Conservation (phyloP, 2,797 vertebrate genomes). For the Hippopotamyrus pictus region DNA sequence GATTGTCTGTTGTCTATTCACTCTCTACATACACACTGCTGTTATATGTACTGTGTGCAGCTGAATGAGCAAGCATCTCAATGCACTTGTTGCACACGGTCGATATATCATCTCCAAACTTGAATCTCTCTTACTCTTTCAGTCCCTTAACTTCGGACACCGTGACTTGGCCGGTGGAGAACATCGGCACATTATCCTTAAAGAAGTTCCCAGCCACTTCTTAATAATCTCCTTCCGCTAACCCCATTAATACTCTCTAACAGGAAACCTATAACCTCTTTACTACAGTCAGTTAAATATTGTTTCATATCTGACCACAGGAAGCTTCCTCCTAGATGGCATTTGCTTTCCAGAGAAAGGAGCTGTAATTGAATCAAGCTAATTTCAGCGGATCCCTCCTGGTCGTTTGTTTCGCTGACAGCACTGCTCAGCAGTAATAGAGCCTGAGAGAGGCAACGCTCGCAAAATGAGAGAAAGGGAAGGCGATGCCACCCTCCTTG, state of each 20-base stretch:
- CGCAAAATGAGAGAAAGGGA: neutral
- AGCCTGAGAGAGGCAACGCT: neutral
- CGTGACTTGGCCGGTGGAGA: neutral
- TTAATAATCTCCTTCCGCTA: neutral
- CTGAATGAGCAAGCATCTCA: neutral
- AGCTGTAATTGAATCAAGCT: slow-evolving; percentile 70
- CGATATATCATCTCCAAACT: neutral
- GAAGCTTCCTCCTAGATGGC: neutral
- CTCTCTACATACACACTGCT: neutral
- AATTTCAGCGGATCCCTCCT: slow-evolving; percentile 57
- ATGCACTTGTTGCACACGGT: neutral
- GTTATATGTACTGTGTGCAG: neutral
- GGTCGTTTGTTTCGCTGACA: slow-evolving; percentile 70
- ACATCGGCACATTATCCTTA: neutral
- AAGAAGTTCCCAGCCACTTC: neutral
- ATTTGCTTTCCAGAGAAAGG: slow-evolving; percentile 52
- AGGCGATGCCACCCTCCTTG: neutral
- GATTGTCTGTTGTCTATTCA: neutral
- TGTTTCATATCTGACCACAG: slow-evolving; percentile 9
- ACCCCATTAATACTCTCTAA: neutral
- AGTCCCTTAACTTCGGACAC: neutral
- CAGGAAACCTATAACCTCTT: neutral
- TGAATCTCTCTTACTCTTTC: neutral
- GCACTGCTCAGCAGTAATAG: slow-evolving; percentile 52
- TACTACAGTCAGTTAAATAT: neutral